Evolutionary conservation across 37 sponge, comb jelly and placozoan species (phyloP), one percentile per base, ranked within the genome.

Genomic region (Dysidea cf. avara): DNA sequence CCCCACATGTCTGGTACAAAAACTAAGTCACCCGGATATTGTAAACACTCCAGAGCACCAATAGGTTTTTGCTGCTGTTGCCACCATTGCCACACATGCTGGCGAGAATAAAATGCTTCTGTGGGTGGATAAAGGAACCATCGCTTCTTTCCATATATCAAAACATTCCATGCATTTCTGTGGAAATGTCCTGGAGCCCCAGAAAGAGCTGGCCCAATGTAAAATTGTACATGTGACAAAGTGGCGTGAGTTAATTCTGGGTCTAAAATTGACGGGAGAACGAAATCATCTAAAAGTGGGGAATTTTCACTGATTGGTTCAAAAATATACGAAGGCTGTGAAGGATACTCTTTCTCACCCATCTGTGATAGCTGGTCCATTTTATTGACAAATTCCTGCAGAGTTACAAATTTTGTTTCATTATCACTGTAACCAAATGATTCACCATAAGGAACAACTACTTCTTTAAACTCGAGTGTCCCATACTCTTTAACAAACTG

Each of bases 1-100:
- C 82, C 87, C 95, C 95, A 94, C 83, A 94, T 72, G 49, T 90
- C 95, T 14, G 95, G 95, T 0, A 94, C 76, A 61, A 84, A 83
- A 51, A 94, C 29, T 17, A 94, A 34, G 38, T 94, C 95, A 0
- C 91, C 91, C 21, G 87, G 75, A 25, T 80, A 49, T 61, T 94
- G 95, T 18, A 83, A 73, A 69, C 95, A 94, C 75, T 92, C 93
- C 62, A 86, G 46, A 18, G 77, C 84, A 58, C 61, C 64, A 9
- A 56, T 48, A 4, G 53, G 64, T 18, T 39, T 28, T 46, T 72
- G 35, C 24, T 25, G 21, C 14, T 51, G 72, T 73, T 56, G 63
- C 80, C 90, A 94, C 95, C 95, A 94, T 4, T 80, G 78, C 81
- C 80, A 80, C 1, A 83, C 79, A 33, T 66, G 90, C 56, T 81